Base-by-base conservation (phyloP, 2,888 invertebrate genomes). In the Epistrophella euchroma region DNA sequence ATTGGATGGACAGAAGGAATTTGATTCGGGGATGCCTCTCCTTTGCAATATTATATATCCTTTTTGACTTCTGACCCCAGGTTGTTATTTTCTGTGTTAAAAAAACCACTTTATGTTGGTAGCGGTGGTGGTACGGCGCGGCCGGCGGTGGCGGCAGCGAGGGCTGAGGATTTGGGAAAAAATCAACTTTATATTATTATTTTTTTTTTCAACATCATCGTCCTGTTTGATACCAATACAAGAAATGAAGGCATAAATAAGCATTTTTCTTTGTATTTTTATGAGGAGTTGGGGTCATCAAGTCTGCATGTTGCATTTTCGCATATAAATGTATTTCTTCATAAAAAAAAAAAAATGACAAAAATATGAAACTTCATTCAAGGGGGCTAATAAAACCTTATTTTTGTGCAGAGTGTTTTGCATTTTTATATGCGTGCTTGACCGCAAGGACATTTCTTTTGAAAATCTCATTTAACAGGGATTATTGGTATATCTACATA, bases 1-100 rank as follows among this genome's bases (percentile, higher is more conserved):
- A 87, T 87, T 87, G 87, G 78, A 87, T 87, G 87, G 87, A 87
- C 87, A 79, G 32, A 62, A 83, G 87, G 87, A 87, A 87, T 87
- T 87, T 87, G 83, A 87, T 83, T 87, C 68, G 75, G 83, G 75
- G 83, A 83, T 87, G 75, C 60, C 55, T 60, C 58, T 52, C 3
- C 32, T 66, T 56, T 50, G 45, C 47, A 47, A 55, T 74, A 28
- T 15, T 22, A 37, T 37, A 13, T 50, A 2, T 25, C 58, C 55
- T 82, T 82, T 56, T 43, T 74, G 62, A 72, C 82, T 70, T 52
- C 58, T 75, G 79, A 82, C 77, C 86, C 77, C 74, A 81, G 85
- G 73, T 84, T 83, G 70, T 52, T 50, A 5, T 52, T 52, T 52
- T 52, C 17, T 52, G 11, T 52, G 50, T 52, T 37, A 68, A 68